Conservation (phyloP, 1,140 invertebrate species). For the Xylocopa sonorina region DNA sequence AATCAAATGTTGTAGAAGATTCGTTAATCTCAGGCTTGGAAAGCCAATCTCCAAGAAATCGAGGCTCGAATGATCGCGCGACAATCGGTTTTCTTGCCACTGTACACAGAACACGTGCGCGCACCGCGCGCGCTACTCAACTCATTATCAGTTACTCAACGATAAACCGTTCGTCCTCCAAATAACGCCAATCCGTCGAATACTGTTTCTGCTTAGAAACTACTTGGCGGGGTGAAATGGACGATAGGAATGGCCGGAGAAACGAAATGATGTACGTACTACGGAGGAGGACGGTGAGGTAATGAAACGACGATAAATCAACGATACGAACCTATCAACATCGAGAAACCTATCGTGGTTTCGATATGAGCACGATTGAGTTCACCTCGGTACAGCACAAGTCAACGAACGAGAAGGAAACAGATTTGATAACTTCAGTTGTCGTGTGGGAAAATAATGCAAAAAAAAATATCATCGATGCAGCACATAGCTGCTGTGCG, state of each 20-base stretch:
- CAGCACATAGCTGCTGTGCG: too few relatives aligned
- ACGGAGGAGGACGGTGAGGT: slow-evolving; percentile 33
- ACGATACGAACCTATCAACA: slow-evolving; percentile 20
- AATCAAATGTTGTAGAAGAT: too few relatives aligned
- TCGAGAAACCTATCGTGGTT: slow-evolving; percentile 47
- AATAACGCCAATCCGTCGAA: slow-evolving; percentile 77
- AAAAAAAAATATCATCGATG: too few relatives aligned
- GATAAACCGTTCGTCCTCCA: slow-evolving; percentile 77
- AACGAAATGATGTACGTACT: slow-evolving; percentile 41
- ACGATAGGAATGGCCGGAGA: slow-evolving; percentile 52
- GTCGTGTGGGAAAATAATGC: too few relatives aligned
- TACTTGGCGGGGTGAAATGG: slow-evolving; percentile 69
- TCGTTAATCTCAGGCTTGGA: neutral
- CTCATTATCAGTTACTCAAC: slow-evolving; percentile 73
- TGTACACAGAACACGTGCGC: slow-evolving; percentile 77
- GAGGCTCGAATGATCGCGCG: neutral
- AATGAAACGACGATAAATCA: slow-evolving; percentile 10
- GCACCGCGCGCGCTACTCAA: slow-evolving; percentile 61
- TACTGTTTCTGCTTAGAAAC: slow-evolving; percentile 79
- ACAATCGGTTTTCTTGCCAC: slow-evolving; percentile 73
- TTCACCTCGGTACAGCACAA: too few relatives aligned
- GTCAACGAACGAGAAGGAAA: too few relatives aligned
- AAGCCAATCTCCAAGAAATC: slow-evolving; percentile 35
- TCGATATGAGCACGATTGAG: too few relatives aligned
- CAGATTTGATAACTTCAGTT: too few relatives aligned